Conservation (phyloP, 2,797 vertebrate species). For the Podarcis lilfordi region DNA sequence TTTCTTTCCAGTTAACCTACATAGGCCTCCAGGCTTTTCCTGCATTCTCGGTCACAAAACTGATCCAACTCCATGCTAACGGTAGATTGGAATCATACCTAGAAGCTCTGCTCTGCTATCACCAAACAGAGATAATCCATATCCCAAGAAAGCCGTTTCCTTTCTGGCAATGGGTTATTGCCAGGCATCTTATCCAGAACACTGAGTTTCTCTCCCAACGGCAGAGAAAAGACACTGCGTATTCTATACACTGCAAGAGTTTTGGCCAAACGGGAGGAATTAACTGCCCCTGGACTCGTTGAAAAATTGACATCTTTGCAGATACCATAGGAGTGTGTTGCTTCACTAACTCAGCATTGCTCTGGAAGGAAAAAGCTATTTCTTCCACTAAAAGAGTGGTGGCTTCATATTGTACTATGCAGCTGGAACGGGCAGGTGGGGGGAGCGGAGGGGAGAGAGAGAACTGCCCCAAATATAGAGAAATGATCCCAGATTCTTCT, state of each 20-base stretch:
- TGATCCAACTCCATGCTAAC: background rate
- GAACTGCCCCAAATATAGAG: background rate
- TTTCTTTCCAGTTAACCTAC: background rate
- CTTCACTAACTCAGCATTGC: background rate
- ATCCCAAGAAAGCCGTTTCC: slow-evolving; percentile 57
- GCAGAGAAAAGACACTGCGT: slow-evolving; percentile 51
- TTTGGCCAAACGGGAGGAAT: slow-evolving; percentile 21
- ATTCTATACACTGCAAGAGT: slow-evolving; percentile 22
- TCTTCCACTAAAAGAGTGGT: background rate
- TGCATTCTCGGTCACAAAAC: background rate
- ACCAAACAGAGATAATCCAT: slow-evolving; percentile 48
- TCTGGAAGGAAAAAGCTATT: slow-evolving; percentile 5
- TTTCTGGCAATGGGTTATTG: slow-evolving; percentile 62
- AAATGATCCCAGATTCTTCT: background rate
- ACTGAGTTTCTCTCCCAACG: slow-evolving; percentile 19
- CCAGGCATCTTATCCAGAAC: slow-evolving; percentile 46
- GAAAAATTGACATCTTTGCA: slow-evolving; percentile 17
- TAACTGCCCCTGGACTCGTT: slow-evolving; percentile 21
- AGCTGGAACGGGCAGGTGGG: no score
- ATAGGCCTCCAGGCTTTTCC: background rate
- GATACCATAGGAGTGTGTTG: slow-evolving; percentile 3
- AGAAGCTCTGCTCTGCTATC: background rate
- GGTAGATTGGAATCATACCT: background rate
- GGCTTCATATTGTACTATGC: background rate
- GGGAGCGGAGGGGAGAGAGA: background rate